These are phyloP conservation scores for Tiphia femorata DNA, from an alignment of 2,888 invertebrate species.

Conservation along the genomic window DNA sequence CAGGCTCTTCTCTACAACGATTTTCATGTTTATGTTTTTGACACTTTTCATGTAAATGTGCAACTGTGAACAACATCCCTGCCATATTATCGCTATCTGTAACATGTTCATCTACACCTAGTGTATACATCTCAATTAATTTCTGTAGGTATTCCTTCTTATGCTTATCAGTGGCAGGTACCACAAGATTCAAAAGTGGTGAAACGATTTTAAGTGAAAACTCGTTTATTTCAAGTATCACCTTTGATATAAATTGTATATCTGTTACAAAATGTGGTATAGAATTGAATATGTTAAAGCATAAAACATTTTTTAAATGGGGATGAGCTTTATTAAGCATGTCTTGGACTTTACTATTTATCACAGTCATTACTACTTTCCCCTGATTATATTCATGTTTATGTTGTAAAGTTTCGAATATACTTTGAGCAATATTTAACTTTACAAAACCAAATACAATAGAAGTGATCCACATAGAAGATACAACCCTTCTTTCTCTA, in stretches of 20 bases:
- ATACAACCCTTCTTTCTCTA: conserved; percentile 64
- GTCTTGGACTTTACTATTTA: conserved; percentile 42
- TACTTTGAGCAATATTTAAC: conserved; percentile 59
- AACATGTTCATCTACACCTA: conserved; percentile 38
- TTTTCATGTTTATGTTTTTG: conserved; percentile 1
- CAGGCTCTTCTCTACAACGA: conserved; percentile 6
- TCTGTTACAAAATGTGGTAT: conserved; percentile 50
- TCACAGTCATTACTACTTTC: conserved; percentile 32
- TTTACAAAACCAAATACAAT: conserved; percentile 69
- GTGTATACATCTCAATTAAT: conserved; percentile 49
- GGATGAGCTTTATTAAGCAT: conserved; percentile 44
- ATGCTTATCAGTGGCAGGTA: conserved; percentile 32
- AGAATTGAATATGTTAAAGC: conserved; percentile 43
- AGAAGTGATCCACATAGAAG: conserved; percentile 73
- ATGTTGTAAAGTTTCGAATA: conserved; percentile 50
- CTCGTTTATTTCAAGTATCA: conserved; percentile 51
- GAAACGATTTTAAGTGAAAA: conserved; percentile 47
- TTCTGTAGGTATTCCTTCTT: conserved; percentile 44
- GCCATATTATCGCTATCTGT: conserved; percentile 29
- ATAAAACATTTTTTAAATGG: conserved; percentile 40
- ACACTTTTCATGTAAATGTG: conserved; percentile 64
- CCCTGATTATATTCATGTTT: conserved; percentile 35
- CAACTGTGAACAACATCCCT: conserved; percentile 68
- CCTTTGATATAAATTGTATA: conserved; percentile 43
- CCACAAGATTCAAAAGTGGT: conserved; percentile 52